Percentiles rank a stretch among this genome's conserved stretches.
phyloP scores from a whole-genome alignment of 2,113 vertebrate species.

The Stigmatopora argus region DNA sequence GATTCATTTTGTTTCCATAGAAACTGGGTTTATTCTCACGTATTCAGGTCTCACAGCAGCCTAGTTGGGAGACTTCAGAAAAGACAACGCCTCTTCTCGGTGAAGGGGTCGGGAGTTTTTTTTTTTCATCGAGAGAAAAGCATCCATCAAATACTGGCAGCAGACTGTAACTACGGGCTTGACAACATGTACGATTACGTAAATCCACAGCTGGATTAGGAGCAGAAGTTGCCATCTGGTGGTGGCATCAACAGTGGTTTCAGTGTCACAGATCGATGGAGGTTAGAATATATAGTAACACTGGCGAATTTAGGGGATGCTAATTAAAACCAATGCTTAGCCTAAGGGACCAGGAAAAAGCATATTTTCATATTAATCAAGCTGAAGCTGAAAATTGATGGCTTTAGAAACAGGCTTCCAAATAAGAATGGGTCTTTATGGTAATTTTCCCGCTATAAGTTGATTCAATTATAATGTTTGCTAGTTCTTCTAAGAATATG shows the following conservation, averaged over 20 bases:
- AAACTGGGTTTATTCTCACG: slow-evolving; percentile 60
- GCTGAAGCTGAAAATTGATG: slow-evolving; percentile 28
- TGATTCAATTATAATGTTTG: slow-evolving; percentile 2
- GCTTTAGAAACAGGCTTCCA: neutral
- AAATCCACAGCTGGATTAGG: slow-evolving; percentile 23
- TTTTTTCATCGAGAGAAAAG: slow-evolving; percentile 14
- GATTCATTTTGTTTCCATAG: slow-evolving; percentile 68
- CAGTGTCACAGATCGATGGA: slow-evolving; percentile 19
- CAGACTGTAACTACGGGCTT: slow-evolving; percentile 5
- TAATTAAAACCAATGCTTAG: slow-evolving; percentile 17
- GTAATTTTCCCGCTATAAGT: neutral
- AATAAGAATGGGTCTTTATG: slow-evolving; percentile 18
- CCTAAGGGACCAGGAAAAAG: slow-evolving; percentile 7
- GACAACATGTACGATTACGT: neutral
- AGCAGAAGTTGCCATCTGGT: slow-evolving; percentile 9
- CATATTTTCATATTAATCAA: slow-evolving; percentile 13
- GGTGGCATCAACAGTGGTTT: slow-evolving; percentile 4
- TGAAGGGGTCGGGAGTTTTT: slow-evolving; percentile 20
- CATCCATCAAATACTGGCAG: slow-evolving; percentile 26
- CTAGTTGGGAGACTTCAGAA: slow-evolving; percentile 38
- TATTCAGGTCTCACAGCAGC: slow-evolving; percentile 38
- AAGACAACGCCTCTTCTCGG: slow-evolving; percentile 39
- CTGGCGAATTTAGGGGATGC: slow-evolving; percentile 3
- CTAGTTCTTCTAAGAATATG: slow-evolving; percentile 4
- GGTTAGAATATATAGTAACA: slow-evolving; percentile 4